Evolutionary conservation across 1,140 invertebrate genomes (phyloP).

Genomic region (Diorhabda carinulata): DNA sequence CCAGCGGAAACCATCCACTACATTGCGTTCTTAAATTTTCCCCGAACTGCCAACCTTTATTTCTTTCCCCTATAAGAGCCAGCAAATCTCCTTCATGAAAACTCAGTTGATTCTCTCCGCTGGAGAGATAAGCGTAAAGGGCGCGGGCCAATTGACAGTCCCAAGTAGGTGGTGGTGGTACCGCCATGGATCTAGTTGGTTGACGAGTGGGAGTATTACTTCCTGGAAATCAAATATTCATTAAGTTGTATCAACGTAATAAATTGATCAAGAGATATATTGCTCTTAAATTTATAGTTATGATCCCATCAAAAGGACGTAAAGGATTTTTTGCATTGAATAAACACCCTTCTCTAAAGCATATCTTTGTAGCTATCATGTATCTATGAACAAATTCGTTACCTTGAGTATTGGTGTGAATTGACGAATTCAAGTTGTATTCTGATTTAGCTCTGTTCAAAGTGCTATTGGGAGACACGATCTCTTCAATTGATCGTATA

Average conservation of each 20-base stretch:
- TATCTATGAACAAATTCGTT: not conserved
- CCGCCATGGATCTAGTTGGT: conserved; percentile 67
- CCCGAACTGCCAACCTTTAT: conserved; percentile 94
- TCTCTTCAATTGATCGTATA: conserved; percentile 65
- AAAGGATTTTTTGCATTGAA: too few relatives aligned
- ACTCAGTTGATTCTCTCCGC: conserved; percentile 86
- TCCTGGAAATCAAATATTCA: conserved; percentile 37
- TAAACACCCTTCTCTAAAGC: too few relatives aligned
- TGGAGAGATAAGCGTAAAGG: conserved; percentile 84
- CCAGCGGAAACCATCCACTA: conserved; percentile 90
- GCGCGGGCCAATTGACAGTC: conserved; percentile 71
- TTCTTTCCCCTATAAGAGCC: conserved; percentile 81
- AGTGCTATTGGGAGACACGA: conserved; percentile 55
- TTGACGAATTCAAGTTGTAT: conserved; percentile 73
- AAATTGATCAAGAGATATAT: too few relatives aligned
- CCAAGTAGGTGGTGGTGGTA: conserved; percentile 57
- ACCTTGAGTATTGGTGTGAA: conserved; percentile 55
- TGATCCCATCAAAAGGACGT: too few relatives aligned
- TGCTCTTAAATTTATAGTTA: too few relatives aligned
- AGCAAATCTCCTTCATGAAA: conserved; percentile 89
- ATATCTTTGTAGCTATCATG: too few relatives aligned
- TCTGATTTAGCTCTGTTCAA: conserved; percentile 81
- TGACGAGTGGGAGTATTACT: conserved; percentile 56
- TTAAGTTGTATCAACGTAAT: too few relatives aligned
- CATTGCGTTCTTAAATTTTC: conserved; percentile 85